Evolutionary conservation across 2,113 vertebrate genomes (phyloP).

Genomic region (Dendrocopos noguchii): DNA sequence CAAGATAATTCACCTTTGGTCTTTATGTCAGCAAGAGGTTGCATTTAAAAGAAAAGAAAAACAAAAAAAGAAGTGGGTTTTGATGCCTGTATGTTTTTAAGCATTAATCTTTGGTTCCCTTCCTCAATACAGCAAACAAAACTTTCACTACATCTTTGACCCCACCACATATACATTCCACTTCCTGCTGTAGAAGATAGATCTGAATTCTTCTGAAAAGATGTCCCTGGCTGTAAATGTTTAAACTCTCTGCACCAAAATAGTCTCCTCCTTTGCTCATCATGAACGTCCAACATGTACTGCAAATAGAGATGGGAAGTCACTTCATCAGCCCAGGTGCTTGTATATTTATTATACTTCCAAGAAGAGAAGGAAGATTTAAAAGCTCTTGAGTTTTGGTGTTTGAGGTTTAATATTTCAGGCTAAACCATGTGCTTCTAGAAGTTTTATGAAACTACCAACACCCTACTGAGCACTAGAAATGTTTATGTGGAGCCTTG

Average conservation of each 20-base stretch:
- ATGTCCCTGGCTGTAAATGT: rapidly evolving
- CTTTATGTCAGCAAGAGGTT: background rate
- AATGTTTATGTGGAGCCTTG: background rate
- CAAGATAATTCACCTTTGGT: background rate
- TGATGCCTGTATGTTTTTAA: background rate
- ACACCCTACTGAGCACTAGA: background rate
- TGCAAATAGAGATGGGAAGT: background rate
- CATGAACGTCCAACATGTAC: background rate
- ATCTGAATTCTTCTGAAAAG: background rate
- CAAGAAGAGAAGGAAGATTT: background rate
- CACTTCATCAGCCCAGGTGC: background rate
- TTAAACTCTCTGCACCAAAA: background rate
- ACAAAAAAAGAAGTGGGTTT: background rate
- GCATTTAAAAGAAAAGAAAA: background rate
- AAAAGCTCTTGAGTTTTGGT: background rate
- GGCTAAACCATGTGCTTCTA: background rate
- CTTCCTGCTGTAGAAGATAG: background rate
- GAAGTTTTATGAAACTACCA: background rate
- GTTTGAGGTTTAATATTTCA: background rate
- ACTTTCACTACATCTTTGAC: background rate
- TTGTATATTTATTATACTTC: background rate
- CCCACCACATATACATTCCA: background rate
- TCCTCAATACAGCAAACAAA: background rate
- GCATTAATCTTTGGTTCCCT: background rate
- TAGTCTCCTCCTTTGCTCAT: background rate